Evolutionary conservation across 2,888 invertebrate genomes (phyloP).

Genomic region (Furcula furcula): DNA sequence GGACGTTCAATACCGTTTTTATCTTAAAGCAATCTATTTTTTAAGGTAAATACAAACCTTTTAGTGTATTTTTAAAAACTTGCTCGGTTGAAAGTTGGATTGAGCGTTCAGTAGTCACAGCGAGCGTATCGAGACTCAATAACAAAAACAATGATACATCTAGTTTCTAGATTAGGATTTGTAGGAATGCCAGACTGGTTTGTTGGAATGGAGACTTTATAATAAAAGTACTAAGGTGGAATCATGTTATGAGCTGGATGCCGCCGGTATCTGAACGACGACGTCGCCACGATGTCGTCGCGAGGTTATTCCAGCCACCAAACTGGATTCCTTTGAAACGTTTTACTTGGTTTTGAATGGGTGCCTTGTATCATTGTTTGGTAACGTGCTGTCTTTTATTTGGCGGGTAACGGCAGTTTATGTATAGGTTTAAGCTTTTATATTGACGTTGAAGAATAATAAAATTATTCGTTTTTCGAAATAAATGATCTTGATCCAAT

Average conservation of each 20-base stretch:
- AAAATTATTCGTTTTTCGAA: too few relatives aligned
- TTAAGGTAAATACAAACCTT: constrained; percentile 13
- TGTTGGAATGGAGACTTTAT: constrained; percentile 18
- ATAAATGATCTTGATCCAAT: too few relatives aligned
- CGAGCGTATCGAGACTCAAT: constrained; percentile 11
- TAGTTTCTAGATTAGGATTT: constrained; percentile 30
- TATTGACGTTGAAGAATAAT: too few relatives aligned
- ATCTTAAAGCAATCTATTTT: constrained; percentile 21
- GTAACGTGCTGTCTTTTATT: constrained; percentile 36
- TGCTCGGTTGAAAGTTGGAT: constrained; percentile 15
- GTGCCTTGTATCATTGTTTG: constrained; percentile 52
- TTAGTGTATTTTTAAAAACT: constrained; percentile 11
- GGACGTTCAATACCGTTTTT: constrained; percentile 23
- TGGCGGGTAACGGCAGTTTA: constrained; percentile 20
- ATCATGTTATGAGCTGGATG: constrained; percentile 9
- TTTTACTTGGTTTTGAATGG: constrained; percentile 53
- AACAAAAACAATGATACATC: constrained; percentile 27
- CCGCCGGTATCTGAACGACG: constrained; percentile 16
- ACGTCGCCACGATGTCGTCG: constrained; percentile 28
- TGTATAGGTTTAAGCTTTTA: too few relatives aligned
- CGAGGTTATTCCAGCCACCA: constrained; percentile 45
- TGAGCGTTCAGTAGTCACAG: constrained; percentile 14
- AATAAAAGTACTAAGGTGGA: constrained; percentile 21
- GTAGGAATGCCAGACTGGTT: constrained; percentile 15
- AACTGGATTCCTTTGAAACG: constrained; percentile 62